Conservation (phyloP, 37 sponge, comb jelly and placozoan genomes). For the Agelas oroides region DNA sequence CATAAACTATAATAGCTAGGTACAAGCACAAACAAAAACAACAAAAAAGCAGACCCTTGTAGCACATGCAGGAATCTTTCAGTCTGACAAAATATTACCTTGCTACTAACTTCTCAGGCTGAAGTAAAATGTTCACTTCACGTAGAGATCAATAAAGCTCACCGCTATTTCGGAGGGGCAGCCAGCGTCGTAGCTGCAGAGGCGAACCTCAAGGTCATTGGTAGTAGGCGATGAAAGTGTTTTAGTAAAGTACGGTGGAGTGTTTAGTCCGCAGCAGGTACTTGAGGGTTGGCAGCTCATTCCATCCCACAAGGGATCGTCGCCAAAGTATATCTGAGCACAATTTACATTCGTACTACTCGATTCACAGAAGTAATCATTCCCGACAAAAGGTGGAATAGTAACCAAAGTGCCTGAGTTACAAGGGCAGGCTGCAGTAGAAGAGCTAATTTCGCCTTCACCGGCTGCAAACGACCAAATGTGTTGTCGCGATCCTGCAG, state of each 20-base stretch:
- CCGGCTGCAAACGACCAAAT: conserved; percentile 16
- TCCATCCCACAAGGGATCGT: conserved; percentile 20
- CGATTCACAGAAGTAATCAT: conserved; percentile 18
- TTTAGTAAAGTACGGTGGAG: conserved; percentile 13
- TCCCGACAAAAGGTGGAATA: conserved; percentile 3
- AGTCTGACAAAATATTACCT: too few relatives aligned
- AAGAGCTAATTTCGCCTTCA: not conserved
- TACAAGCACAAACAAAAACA: too few relatives aligned
- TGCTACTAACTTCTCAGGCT: too few relatives aligned
- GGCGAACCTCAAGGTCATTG: not conserved
- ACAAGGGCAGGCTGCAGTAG: not conserved
- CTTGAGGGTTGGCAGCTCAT: not conserved
- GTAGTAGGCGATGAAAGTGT: conserved; percentile 2
- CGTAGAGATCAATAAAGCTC: not conserved
- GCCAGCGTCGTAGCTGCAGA: not conserved
- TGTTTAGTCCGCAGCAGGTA: not conserved
- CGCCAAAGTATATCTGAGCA: not conserved
- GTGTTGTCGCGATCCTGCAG: conserved; percentile 1
- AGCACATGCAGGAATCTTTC: too few relatives aligned
- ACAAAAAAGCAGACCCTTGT: too few relatives aligned
- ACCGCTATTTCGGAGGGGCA: not conserved
- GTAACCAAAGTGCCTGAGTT: not conserved
- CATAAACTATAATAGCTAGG: too few relatives aligned
- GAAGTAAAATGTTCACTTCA: not conserved
- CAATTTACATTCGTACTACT: not conserved